Conservation (phyloP, 2,797 vertebrate species). For the Aselliscus stoliczkanus region DNA sequence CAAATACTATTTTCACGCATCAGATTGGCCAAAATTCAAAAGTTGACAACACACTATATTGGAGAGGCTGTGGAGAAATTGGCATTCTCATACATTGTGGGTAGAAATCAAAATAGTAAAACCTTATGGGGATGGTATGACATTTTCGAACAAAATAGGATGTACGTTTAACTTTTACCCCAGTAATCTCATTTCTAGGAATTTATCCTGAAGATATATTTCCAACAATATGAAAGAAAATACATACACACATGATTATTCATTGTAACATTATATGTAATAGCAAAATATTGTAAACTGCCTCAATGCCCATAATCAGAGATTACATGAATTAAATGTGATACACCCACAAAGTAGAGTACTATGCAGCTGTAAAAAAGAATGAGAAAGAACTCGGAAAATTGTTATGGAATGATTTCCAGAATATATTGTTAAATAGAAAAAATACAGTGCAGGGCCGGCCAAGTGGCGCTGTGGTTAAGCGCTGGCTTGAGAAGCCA, state of each 20-base stretch:
- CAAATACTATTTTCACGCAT: background rate
- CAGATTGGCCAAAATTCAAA: background rate
- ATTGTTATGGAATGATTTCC: background rate
- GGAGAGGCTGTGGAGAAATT: background rate
- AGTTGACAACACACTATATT: background rate
- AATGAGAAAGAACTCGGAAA: background rate
- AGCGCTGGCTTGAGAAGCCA: too few species aligned
- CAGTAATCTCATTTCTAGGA: background rate
- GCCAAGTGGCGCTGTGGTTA: too few species aligned
- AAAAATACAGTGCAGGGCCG: background rate
- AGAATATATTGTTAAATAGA: background rate
- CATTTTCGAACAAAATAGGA: background rate
- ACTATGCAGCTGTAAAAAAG: background rate
- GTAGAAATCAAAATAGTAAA: background rate
- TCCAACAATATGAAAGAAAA: background rate
- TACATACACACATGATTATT: background rate
- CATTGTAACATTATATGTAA: background rate
- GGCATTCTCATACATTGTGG: background rate
- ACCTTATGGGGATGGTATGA: background rate
- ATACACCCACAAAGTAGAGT: background rate
- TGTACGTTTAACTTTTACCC: background rate
- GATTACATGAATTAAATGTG: background rate
- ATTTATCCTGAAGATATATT: background rate
- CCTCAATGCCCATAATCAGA: background rate
- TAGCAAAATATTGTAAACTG: background rate